Conservation (phyloP, 2,888 invertebrate species). For the Metellina segmentata region DNA sequence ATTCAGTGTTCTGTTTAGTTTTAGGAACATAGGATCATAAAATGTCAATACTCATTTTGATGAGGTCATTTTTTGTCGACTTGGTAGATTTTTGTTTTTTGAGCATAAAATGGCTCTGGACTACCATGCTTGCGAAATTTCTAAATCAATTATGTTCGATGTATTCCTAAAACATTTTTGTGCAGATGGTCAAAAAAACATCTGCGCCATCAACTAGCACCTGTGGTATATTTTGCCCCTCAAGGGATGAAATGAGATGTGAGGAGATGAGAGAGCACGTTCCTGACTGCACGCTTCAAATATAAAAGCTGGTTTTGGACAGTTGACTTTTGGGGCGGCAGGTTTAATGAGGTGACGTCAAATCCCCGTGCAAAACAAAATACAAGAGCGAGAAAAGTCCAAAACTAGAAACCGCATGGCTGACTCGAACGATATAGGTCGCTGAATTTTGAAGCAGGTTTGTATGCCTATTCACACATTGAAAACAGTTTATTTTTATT, state of each 20-base stretch:
- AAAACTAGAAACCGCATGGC: background rate
- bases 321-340: slow-evolving; percentile 13
- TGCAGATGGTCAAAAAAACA: slow-evolving; percentile 15
- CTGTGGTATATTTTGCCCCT: background rate
- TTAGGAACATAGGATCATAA: no score
- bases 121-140: background rate
- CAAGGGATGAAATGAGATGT: background rate
- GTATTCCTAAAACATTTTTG: background rate
- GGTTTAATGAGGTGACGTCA: background rate
- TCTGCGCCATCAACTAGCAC: background rate
- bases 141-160: background rate
- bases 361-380: background rate
- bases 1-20: no score
- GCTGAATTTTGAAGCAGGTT: slow-evolving; percentile 23
- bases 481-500: background rate
- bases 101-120: no score
- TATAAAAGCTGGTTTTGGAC: slow-evolving; percentile 5
- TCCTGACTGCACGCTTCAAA: slow-evolving; percentile 8
- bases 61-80: no score
- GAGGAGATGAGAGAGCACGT: background rate
- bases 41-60: no score
- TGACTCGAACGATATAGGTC: slow-evolving; percentile 21
- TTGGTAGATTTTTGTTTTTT: no score
- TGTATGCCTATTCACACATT: background rate
- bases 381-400: background rate